Conservation (phyloP, 2,888 invertebrate species). For the Iphiclides podalirius region DNA sequence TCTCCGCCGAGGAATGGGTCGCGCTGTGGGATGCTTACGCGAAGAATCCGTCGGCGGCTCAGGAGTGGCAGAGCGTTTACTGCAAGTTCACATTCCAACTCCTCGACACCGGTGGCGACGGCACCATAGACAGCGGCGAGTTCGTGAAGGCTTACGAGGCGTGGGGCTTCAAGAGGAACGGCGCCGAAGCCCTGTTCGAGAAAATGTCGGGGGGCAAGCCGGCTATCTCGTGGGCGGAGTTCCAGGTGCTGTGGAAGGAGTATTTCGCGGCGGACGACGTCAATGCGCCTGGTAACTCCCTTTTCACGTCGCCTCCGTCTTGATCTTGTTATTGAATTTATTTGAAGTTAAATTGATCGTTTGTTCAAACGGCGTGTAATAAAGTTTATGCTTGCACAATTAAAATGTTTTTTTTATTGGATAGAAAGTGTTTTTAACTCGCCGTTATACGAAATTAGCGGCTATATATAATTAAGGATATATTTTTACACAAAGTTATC, state of each 20-base stretch:
- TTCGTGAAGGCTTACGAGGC: slow-evolving; percentile 82
- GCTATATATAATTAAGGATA: too few relatives aligned
- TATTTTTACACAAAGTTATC: too few relatives aligned
- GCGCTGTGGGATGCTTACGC: slow-evolving; percentile 88
- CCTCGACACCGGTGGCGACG: slow-evolving; percentile 89
- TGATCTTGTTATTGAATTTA: neutral
- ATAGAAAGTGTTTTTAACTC: too few relatives aligned
- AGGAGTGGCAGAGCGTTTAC: slow-evolving; percentile 89
- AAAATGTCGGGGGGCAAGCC: slow-evolving; percentile 16
- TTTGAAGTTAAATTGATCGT: too few relatives aligned
- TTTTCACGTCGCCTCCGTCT: slow-evolving; percentile 9
- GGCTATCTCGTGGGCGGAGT: slow-evolving; percentile 84
- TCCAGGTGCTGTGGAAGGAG: slow-evolving; percentile 86
- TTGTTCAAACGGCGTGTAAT: too few relatives aligned
- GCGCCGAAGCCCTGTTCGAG: neutral
- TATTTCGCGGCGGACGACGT: slow-evolving; percentile 87
- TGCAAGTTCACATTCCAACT: slow-evolving; percentile 90
- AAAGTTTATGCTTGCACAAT: too few relatives aligned
- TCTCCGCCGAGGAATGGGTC: slow-evolving; percentile 90
- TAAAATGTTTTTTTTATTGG: too few relatives aligned
- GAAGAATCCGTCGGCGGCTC: slow-evolving; percentile 83
- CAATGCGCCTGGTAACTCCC: slow-evolving; percentile 84
- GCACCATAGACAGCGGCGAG: slow-evolving; percentile 87
- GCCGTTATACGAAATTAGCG: too few relatives aligned
- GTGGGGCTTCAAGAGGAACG: slow-evolving; percentile 19